phyloP scores from a whole-genome alignment of 2,113 vertebrate genomes.

The Rynchops niger region DNA sequence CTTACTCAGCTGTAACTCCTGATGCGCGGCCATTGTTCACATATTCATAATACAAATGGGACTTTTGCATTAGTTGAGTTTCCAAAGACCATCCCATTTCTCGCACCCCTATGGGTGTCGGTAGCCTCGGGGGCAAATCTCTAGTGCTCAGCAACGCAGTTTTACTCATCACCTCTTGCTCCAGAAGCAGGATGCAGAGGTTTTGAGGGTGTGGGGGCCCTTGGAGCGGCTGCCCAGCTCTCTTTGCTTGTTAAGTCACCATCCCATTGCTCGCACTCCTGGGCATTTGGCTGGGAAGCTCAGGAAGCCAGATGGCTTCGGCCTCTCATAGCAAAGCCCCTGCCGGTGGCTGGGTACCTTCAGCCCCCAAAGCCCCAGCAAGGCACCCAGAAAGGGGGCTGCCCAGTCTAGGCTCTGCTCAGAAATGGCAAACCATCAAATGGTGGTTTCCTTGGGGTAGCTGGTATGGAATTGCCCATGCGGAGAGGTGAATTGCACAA shows the following conservation, averaged over 20 bases:
- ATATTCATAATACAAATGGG: not conserved
- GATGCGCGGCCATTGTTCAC: not conserved
- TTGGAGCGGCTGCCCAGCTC: not conserved
- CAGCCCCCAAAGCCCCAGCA: not conserved
- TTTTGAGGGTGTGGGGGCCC: not conserved
- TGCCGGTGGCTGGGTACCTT: not conserved
- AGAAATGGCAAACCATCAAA: not conserved
- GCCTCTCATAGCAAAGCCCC: not conserved
- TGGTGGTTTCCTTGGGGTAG: not conserved
- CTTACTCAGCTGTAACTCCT: conserved; percentile 30
- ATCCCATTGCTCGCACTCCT: not conserved
- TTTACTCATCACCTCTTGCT: not conserved
- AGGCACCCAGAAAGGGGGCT: not conserved
- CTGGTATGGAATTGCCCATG: not conserved
- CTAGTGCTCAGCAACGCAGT: not conserved
- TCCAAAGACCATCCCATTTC: not conserved
- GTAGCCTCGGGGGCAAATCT: not conserved
- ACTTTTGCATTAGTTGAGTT: not conserved
- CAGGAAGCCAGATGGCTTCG: not conserved
- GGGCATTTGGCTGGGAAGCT: not conserved
- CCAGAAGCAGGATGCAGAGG: not conserved
- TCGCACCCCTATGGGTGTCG: not conserved
- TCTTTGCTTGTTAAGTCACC: not conserved
- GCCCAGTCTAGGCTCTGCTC: not conserved
- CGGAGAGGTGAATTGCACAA: not conserved